A percentile compares a stretch with the other conserved stretches of the same genome.
phyloP scores from a whole-genome alignment of 2,888 invertebrate genomes.

The Sialis fuliginosa region DNA sequence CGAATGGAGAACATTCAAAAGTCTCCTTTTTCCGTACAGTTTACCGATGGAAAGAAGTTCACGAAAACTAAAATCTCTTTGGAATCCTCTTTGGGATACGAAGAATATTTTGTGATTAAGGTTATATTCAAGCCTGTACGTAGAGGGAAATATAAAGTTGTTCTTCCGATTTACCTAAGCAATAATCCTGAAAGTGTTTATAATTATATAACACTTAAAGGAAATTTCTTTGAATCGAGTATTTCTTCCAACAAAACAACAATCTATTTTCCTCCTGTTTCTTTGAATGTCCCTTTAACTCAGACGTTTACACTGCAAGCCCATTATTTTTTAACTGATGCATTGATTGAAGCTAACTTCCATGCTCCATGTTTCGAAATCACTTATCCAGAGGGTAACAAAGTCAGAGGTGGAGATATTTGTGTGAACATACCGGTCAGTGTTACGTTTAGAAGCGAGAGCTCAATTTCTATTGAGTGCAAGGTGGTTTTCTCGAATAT shows the following conservation, averaged over 20 bases:
- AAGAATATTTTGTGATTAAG: background rate
- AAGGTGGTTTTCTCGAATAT: constrained; percentile 12
- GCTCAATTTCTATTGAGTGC: background rate
- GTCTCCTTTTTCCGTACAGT: background rate
- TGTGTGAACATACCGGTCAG: background rate
- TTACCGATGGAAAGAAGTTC: background rate
- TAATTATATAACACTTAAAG: background rate
- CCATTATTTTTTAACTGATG: background rate
- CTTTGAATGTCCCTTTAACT: background rate
- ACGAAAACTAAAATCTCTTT: background rate
- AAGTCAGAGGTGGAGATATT: background rate
- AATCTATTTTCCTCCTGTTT: background rate
- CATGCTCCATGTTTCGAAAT: background rate
- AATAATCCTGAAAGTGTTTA: background rate
- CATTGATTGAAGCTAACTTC: background rate
- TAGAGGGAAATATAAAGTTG: background rate
- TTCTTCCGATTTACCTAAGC: background rate
- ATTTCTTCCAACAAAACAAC: background rate
- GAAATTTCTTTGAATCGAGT: background rate
- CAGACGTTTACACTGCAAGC: background rate
- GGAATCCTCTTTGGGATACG: background rate
- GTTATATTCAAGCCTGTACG: background rate
- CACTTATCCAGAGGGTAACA: background rate
- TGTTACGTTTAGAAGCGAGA: background rate
- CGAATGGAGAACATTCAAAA: background rate